Base-by-base conservation (phyloP, 2,888 invertebrate species). In the Hydrotaea diabolus region DNA sequence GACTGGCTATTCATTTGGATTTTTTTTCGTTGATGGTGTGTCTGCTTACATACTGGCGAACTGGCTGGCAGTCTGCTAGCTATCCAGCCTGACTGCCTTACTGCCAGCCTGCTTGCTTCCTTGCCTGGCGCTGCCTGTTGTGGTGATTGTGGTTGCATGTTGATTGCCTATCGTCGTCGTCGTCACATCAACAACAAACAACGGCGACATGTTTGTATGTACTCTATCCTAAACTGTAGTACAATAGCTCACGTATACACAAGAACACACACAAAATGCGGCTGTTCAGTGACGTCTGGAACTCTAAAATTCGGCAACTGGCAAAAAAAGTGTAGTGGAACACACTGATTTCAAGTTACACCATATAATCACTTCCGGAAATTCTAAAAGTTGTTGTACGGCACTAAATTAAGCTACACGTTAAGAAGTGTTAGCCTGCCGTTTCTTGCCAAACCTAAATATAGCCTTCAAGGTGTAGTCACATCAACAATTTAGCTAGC, bases 71-170 rank as follows among this genome's bases (percentile, higher is more conserved):
- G n/a, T n/a, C 74, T n/a, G 17, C 17, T 59, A 71, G 46, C 43
- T 55, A 59, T n/a, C 21, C 55, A 55, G 31, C 31, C 31, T 64
- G 21, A 43, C 43, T 69, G 31, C 39, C n/a, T 77, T 19, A 64
- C 26, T 74, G 55, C 39, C 36, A 36, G 21, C 77, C 72, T 77
- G n/a, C n/a, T n/a, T n/a, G n/a, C n/a, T n/a, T n/a, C n/a, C n/a
- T n/a, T n/a, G n/a, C n/a, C n/a, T n/a, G n/a, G n/a, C n/a, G n/a
- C n/a, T n/a, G 77, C 23, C 76, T 77, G 79, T 85, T 85, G 82
- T 80, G 76, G 76, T 83, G 83, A 80, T 80, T 83, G 83, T 73
- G 83, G 85, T 85, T 85, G 85, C 82, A 85, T 85, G 85, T 85
- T 85, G 85, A 85, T 85, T 77, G 79, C 85, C 69, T 85, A 82